phyloP scores from a whole-genome alignment of 2,888 invertebrate species.

The Notocelia uddmanniana region DNA sequence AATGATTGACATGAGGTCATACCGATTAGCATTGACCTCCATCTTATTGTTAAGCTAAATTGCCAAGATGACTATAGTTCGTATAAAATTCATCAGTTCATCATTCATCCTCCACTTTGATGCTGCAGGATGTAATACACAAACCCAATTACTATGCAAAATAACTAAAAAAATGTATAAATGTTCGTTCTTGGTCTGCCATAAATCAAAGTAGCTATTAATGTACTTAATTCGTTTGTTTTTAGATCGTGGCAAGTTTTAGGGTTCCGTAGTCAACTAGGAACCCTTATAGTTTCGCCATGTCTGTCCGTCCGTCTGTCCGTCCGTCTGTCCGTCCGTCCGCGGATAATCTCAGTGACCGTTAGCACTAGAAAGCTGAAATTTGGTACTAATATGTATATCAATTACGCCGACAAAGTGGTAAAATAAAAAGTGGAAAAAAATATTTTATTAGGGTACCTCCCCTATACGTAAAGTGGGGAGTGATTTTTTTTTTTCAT shows the following conservation, averaged over 20 bases:
- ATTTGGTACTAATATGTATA: no score
- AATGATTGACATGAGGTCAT: constrained; percentile 16
- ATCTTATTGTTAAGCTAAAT: constrained; percentile 24
- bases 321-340: no score
- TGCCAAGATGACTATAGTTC: constrained; percentile 1
- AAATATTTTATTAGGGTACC: no score
- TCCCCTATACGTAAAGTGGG: no score
- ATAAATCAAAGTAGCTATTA: constrained; percentile 34
- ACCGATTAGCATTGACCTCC: constrained; percentile 17
- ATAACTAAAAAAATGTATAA: constrained; percentile 28
- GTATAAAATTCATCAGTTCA: constrained; percentile 17
- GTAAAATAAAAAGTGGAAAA: no score
- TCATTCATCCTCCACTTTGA: constrained; percentile 18
- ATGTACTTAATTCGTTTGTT: constrained; percentile 12
- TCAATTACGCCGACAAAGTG: no score
- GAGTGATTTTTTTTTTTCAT: no score
- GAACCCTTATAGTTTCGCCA: no score
- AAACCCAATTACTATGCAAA: constrained; percentile 40
- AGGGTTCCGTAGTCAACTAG: no score
- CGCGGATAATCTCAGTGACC: no score
- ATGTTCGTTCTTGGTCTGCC: constrained; percentile 9
- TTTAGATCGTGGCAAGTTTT: constrained; percentile 15
- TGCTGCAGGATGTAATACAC: constrained; percentile 29
- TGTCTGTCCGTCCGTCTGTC: no score
- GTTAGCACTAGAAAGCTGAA: no score